Percentiles rank a stretch among this genome's conserved stretches.
phyloP scores from a whole-genome alignment of 2,797 vertebrate genomes.

The Chelonia mydas region DNA sequence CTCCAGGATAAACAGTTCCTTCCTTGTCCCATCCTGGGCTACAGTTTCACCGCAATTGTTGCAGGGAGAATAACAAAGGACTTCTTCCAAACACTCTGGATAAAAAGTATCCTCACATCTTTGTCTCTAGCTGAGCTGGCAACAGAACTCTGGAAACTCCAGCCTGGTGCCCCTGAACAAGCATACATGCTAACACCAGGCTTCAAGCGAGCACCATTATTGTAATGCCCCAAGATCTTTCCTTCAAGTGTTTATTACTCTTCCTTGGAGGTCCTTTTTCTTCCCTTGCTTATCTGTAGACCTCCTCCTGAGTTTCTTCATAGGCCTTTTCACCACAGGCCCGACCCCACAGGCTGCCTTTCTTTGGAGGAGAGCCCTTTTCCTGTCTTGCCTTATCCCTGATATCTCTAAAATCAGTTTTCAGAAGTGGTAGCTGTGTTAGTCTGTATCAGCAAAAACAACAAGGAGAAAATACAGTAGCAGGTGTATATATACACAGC shows the following conservation, averaged over 20 bases:
- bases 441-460: too few relatives aligned
- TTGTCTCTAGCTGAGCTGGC: background rate
- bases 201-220: background rate
- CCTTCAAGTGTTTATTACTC: fast-evolving
- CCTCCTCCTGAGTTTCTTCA: background rate
- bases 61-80: background rate
- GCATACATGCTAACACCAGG: background rate
- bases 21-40: background rate
- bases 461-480: too few relatives aligned
- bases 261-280: fast-evolving
- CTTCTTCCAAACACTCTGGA: background rate
- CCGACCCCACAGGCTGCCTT: background rate
- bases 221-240: background rate
- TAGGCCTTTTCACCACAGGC: background rate
- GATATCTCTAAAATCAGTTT: conserved; percentile 18
- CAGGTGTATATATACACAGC: too few relatives aligned
- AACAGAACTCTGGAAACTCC: background rate
- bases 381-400: conserved; percentile 24
- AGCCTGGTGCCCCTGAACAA: background rate
- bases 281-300: background rate
- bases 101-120: background rate
- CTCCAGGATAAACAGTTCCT: background rate
- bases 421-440: too few relatives aligned
- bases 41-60: background rate
- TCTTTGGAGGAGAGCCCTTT: background rate